A percentile compares a stretch with the other conserved stretches of the same genome.
These are phyloP conservation scores for Chrysomela aeneicollis DNA, from an alignment of 2,888 invertebrate genomes.

Conservation along the genomic window DNA sequence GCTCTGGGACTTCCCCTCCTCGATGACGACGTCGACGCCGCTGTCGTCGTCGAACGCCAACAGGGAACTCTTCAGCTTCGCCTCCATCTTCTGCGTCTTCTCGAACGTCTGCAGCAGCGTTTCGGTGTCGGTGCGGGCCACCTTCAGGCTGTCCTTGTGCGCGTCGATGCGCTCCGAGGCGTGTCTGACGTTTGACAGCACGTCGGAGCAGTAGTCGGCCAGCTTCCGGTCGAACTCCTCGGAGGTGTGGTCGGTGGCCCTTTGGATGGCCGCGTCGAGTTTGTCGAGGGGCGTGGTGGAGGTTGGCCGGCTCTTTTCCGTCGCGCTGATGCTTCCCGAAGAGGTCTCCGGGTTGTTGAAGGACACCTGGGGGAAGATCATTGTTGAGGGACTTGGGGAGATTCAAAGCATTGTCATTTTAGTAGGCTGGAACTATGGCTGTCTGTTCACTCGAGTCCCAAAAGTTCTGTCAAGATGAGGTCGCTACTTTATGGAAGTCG, in stretches of 20 bases:
- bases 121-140: slow-evolving; percentile 62
- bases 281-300: slow-evolving; percentile 37
- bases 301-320: slow-evolving; percentile 19
- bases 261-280: slow-evolving; percentile 47
- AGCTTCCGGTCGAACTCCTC: slow-evolving; percentile 50
- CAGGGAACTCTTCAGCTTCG: slow-evolving; percentile 57
- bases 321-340: slow-evolving; percentile 16
- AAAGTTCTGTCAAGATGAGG: too few species aligned
- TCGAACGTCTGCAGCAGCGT: slow-evolving; percentile 64
- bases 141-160: slow-evolving; percentile 64
- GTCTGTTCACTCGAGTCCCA: too few species aligned
- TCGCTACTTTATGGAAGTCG: too few species aligned
- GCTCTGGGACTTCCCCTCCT: slow-evolving; percentile 52
- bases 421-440: too few species aligned
- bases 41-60: slow-evolving; percentile 43
- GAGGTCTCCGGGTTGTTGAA: slow-evolving; percentile 20
- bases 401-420: too few species aligned
- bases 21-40: slow-evolving; percentile 53
- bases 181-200: slow-evolving; percentile 50
- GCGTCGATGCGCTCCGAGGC: slow-evolving; percentile 59
- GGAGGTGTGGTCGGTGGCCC: slow-evolving; percentile 44
- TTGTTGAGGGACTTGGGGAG: too few species aligned
- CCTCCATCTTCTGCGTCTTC: slow-evolving; percentile 65
- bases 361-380: slow-evolving; percentile 25
- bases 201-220: slow-evolving; percentile 50